Evolutionary conservation across 2,888 invertebrate genomes (phyloP), one percentile per base, ranked within the genome.

Genomic region (Thymelicus sylvestris): DNA sequence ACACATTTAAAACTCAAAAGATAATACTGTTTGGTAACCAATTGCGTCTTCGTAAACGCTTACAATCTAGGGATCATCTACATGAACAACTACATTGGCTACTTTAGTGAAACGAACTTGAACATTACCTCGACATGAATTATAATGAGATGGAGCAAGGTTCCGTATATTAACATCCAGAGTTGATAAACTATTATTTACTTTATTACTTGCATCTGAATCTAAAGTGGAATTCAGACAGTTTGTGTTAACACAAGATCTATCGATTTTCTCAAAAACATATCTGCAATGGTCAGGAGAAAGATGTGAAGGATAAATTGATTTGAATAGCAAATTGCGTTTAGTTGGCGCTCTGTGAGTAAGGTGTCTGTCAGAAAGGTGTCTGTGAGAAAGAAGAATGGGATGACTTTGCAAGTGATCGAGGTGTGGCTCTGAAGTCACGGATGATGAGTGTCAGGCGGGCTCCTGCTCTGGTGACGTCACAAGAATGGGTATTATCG

Each of bases 401-500:
- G 60, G 63, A 47, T 68, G 44, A 65, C 38, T 24, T 10, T 31
- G 60, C 15, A 62, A 55, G 4, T 60, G 57, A 52, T 57, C 62
- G 39, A 66, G 62, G 52, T 44, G 38, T 31, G 39, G 10, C 39
- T 71, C 66, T 15, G 62, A 62, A 57, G 62, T 31, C 7, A 62
- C 66, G 31, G 66, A 66, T 61, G 61, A 60, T 19, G 66, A 39
- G 15, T 71, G 86, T 91, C 89, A 91, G 71, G 86, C 87, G n/a
- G 84, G 87, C 73, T 87, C 92, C 15, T 85, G 82, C 66, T 90
- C 92, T 15, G 91, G 83, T 64, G 90, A 87, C 78, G 90, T 93
- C 82, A 93, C 92, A 72, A 93, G 83, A 77, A 93, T 93, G 13
- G 92, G 93, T 75, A 92, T 91, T 72, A 87, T 85, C 67, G 86